Conservation (phyloP, 2,797 vertebrate species). For the Karalla daura region DNA sequence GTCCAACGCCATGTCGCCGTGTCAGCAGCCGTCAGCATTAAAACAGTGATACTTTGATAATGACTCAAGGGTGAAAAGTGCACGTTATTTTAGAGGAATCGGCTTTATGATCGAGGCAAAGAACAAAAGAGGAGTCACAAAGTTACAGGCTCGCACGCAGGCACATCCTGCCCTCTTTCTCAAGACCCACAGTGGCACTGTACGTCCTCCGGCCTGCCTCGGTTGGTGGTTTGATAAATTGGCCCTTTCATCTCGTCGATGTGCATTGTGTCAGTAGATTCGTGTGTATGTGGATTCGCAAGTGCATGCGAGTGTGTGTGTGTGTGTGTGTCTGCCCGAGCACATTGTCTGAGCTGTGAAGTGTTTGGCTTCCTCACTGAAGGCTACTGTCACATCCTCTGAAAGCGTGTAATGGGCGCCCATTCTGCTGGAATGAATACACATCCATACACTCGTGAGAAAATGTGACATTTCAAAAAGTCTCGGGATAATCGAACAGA, state of each 20-base stretch:
- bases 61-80: slow-evolving; percentile 35
- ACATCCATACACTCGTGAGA: slow-evolving; percentile 64
- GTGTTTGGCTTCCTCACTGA: slow-evolving; percentile 80
- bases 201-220: slow-evolving; percentile 70
- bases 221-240: slow-evolving; percentile 82
- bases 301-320: slow-evolving; percentile 29
- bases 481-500: slow-evolving; percentile 62
- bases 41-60: slow-evolving; percentile 43
- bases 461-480: slow-evolving; percentile 68
- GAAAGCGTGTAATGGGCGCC: slow-evolving; percentile 80
- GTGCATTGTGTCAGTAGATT: slow-evolving; percentile 78
- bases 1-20: slow-evolving; percentile 4
- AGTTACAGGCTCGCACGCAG: slow-evolving; percentile 27
- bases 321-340: slow-evolving; percentile 40
- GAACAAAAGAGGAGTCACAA: slow-evolving; percentile 28
- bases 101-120: slow-evolving; percentile 33
- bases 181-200: slow-evolving; percentile 72
- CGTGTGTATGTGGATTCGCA: slow-evolving; percentile 50
- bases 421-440: slow-evolving; percentile 78
- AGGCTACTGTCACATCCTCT: slow-evolving; percentile 81
- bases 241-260: slow-evolving; percentile 78
- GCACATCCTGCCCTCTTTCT: slow-evolving; percentile 61
- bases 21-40: slow-evolving; percentile 8
- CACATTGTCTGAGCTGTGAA: slow-evolving; percentile 77
- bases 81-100: slow-evolving; percentile 24